A percentile compares a stretch with the other conserved stretches of the same genome.
These are phyloP conservation scores for Pheosia tremula DNA, from an alignment of 2,888 invertebrate species.

Conservation along the genomic window DNA sequence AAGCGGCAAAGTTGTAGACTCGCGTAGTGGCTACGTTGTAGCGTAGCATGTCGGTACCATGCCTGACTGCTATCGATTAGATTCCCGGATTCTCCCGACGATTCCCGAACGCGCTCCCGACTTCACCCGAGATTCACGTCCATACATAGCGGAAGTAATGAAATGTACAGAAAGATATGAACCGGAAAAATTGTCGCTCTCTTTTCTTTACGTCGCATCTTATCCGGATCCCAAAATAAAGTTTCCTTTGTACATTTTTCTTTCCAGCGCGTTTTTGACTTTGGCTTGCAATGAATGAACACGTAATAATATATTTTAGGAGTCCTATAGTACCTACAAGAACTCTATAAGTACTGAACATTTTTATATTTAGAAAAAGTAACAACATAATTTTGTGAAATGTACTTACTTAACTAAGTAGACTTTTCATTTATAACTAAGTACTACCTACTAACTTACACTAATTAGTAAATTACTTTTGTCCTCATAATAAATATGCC, in stretches of 20 bases:
- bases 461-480: constrained; percentile 31
- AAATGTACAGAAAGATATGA: constrained; percentile 83
- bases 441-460: constrained; percentile 3
- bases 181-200: constrained; percentile 82
- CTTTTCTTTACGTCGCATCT: constrained; percentile 74
- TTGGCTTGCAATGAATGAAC: constrained; percentile 56
- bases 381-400: background rate
- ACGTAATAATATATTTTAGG: constrained; percentile 45
- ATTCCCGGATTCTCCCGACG: constrained; percentile 59
- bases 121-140: constrained; percentile 56
- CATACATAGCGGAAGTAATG: constrained; percentile 82
- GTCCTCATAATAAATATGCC: constrained; percentile 39
- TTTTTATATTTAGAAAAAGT: too few relatives aligned
- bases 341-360: too few relatives aligned
- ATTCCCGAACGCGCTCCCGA: constrained; percentile 57
- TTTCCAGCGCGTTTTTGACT: constrained; percentile 61
- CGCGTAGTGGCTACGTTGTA: constrained; percentile 65
- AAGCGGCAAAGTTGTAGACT: constrained; percentile 70
- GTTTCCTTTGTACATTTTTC: constrained; percentile 67
- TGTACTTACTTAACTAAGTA: background rate
- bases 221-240: constrained; percentile 66
- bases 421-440: too few relatives aligned
- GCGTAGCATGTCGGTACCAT: constrained; percentile 68
- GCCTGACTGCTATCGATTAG: constrained; percentile 77
- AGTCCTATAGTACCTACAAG: constrained; percentile 7